A percentile compares a stretch with the other conserved stretches of the same genome.
These are phyloP conservation scores for Phrynocephalus guinanensis DNA, from an alignment of 2,797 vertebrate genomes.

Conservation along the genomic window DNA sequence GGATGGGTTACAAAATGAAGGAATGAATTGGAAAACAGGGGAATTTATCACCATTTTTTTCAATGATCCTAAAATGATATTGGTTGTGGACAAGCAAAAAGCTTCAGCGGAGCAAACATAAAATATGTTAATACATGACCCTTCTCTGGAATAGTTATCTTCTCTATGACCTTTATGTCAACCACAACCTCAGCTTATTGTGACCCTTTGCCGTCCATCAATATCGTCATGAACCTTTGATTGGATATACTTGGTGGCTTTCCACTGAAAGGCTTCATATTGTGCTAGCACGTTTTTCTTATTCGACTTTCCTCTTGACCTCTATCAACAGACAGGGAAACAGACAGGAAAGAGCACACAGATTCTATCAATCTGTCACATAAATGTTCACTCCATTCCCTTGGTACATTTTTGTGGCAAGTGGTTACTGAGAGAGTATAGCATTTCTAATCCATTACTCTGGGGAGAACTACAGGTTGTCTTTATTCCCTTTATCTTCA, in stretches of 20 bases:
- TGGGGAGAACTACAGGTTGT: constrained; percentile 50
- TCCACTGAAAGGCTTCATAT: constrained; percentile 44
- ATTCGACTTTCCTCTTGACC: constrained; percentile 45
- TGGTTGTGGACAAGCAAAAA: background rate
- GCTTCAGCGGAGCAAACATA: background rate
- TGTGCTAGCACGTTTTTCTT: constrained; percentile 29
- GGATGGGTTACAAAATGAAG: too few species aligned
- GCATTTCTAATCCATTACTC: constrained; percentile 57
- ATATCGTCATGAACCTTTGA: constrained; percentile 26
- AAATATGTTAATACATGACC: background rate
- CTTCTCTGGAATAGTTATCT: background rate
- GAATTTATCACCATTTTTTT: background rate
- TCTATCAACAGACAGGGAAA: constrained; percentile 52
- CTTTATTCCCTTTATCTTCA: constrained; percentile 55
- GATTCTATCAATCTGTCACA: constrained; percentile 66
- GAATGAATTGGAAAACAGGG: background rate
- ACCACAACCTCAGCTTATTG: background rate
- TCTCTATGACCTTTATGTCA: background rate
- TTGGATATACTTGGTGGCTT: constrained; percentile 55
- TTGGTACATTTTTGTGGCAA: constrained; percentile 50
- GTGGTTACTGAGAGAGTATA: constrained; percentile 37
- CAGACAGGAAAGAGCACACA: constrained; percentile 54
- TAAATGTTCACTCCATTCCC: constrained; percentile 61
- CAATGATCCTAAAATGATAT: background rate
- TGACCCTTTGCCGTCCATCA: background rate